These are phyloP conservation scores for Synchiropus splendidus DNA, from an alignment of 2,113 vertebrate species.

Conservation along the genomic window DNA sequence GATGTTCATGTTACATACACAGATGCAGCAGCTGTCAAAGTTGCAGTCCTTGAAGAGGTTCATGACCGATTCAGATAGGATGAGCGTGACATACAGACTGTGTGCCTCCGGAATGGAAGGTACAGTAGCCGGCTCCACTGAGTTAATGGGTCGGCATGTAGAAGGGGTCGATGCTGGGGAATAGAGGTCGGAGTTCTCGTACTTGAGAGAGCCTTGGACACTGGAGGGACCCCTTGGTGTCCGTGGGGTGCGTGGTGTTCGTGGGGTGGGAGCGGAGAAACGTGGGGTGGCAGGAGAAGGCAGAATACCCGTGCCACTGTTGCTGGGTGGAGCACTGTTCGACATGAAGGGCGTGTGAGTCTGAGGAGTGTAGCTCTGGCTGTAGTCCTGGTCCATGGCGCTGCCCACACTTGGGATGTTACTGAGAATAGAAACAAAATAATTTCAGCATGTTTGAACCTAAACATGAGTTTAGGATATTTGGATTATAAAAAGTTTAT, in stretches of 20 bases:
- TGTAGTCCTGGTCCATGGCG: constrained; percentile 88
- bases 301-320: constrained; percentile 84
- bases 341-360: constrained; percentile 91
- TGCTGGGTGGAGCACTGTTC: constrained; percentile 90
- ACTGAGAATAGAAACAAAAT: constrained; percentile 26
- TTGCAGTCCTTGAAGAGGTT: constrained; percentile 98
- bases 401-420: constrained; percentile 81
- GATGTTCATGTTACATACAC: constrained; percentile 98
- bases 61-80: constrained; percentile 95
- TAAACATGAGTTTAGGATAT: no score
- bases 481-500: no score
- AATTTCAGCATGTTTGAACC: constrained; percentile 6
- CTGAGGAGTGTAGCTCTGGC: constrained; percentile 87
- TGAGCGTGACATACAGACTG: constrained; percentile 97
- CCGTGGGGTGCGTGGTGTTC: constrained; percentile 88
- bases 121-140: constrained; percentile 91
- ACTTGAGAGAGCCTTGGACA: constrained; percentile 90
- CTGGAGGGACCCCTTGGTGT: constrained; percentile 91
- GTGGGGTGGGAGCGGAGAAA: constrained; percentile 84
- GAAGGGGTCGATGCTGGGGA: constrained; percentile 95
- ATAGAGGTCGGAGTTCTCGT: constrained; percentile 93
- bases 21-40: constrained; percentile 98
- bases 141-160: constrained; percentile 90
- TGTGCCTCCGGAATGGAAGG: constrained; percentile 94
- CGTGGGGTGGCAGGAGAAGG: constrained; percentile 93